A percentile compares a stretch with the other conserved stretches of the same genome.
phyloP scores from a whole-genome alignment of 2,797 vertebrate species.

The Novumbra hubbsi region DNA sequence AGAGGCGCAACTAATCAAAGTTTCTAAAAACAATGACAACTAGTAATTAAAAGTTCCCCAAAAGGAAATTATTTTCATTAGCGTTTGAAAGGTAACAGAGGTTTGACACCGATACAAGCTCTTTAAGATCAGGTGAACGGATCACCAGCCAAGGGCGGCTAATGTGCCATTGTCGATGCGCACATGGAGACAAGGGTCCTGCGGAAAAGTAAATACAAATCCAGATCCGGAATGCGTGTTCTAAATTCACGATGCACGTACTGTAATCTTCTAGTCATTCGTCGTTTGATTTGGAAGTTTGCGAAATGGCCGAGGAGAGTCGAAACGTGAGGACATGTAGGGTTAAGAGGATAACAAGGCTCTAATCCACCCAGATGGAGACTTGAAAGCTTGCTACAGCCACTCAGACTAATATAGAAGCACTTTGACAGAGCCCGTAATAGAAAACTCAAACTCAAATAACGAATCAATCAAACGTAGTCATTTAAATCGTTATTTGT shows the following conservation, averaged over 20 bases:
- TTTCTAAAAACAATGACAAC: conserved; percentile 19
- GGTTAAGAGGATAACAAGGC: conserved; percentile 79
- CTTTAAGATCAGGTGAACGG: conserved; percentile 67
- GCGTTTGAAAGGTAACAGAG: conserved; percentile 43
- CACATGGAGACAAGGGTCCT: conserved; percentile 27
- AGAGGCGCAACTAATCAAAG: conserved; percentile 10
- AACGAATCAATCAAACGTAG: conserved; percentile 5
- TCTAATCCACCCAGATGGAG: conserved; percentile 80
- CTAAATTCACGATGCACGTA: conserved; percentile 36
- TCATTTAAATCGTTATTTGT: no score
- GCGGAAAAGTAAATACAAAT: conserved; percentile 17
- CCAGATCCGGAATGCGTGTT: background rate
- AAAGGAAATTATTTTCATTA: background rate
- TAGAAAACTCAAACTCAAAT: conserved; percentile 15
- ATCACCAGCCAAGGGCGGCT: conserved; percentile 22
- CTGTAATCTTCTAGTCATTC: background rate
- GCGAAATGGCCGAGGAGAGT: conserved; percentile 33
- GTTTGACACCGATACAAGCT: conserved; percentile 62
- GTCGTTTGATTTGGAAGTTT: conserved; percentile 22
- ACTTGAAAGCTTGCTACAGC: conserved; percentile 57
- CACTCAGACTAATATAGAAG: conserved; percentile 47
- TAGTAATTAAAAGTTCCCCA: conserved; percentile 18
- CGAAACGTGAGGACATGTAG: conserved; percentile 67
- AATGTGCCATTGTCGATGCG: conserved; percentile 2
- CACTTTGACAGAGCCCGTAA: conserved; percentile 12